Evolutionary conservation across 2,888 invertebrate species (phyloP), one percentile per base, ranked within the genome.

Genomic region (Drosophila incognita): DNA sequence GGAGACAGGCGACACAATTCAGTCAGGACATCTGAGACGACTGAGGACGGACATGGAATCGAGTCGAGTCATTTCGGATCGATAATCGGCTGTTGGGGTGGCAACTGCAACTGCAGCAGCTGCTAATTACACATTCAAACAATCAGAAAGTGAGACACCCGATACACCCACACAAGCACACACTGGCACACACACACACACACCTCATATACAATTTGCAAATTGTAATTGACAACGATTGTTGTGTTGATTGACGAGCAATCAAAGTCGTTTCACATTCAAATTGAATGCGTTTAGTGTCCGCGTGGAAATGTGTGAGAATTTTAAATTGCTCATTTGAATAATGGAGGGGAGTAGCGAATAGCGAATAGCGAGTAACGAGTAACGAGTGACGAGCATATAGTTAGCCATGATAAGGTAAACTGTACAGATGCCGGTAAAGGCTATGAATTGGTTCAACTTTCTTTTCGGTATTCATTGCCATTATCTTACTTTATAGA

Each of bases 161-260:
- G 46, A 46, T 21, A 46, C 46, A 46, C 2, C 46, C 31, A 36
- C 21, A 27, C 53, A 33, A 4, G 1, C 53, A n/a, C n/a, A 40
- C 4, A n/a, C n/a, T 2, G 1, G 0, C n/a, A 24, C 15, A n/a
- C 31, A 13, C 42, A 52, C 18, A 11, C 13, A 27, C 11, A 18
- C n/a, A 33, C 31, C 49, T 18, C n/a, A 36, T 21, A n/a, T 21
- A 53, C 31, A n/a, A 65, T 65, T 61, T 77, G 36, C 15, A 61
- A 61, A 57, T 70, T 67, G 58, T 76, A 64, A 71, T 67, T 75
- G 63, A 54, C 60, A 79, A 51, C 51, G 65, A 68, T 56, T 68
- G 71, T 57, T 80, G 81, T 65, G 62, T 53, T 68, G 76, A 78
- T 76, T 51, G 78, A 68, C 72, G 62, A 46, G 33, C 81, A 80